A percentile compares a stretch with the other conserved stretches of the same genome.
Conservation (phyloP, 2,113 vertebrate species). For the Solenodon paradoxus region DNA sequence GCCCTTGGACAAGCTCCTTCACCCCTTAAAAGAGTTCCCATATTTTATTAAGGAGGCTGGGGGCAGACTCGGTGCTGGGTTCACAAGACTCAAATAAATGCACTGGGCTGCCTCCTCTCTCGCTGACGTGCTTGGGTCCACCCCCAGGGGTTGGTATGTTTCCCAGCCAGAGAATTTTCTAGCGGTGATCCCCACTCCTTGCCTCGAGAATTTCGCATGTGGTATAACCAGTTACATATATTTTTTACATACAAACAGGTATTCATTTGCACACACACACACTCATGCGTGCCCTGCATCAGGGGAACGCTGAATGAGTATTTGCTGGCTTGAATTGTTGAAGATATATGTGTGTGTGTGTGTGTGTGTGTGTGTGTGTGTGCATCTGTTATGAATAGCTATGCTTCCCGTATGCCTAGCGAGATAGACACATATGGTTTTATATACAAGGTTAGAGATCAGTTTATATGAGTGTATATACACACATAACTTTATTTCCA, state of each 20-base stretch:
- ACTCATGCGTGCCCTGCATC: neutral
- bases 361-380: neutral
- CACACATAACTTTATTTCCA: slow-evolving; percentile 50
- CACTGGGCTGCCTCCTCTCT: neutral
- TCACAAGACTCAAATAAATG: neutral
- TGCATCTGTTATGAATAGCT: slow-evolving; percentile 38
- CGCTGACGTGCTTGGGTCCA: neutral
- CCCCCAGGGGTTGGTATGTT: neutral
- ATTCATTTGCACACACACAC: neutral
- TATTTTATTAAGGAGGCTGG: neutral
- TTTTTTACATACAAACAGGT: neutral
- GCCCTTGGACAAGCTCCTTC: neutral
- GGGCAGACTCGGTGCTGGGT: neutral
- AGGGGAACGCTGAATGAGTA: neutral
- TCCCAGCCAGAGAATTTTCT: neutral
- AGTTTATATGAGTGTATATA: slow-evolving; percentile 30
- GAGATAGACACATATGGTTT: slow-evolving; percentile 63
- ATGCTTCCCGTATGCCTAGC: neutral
- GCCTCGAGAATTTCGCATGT: neutral
- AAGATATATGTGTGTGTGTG: neutral
- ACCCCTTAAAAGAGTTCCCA: neutral
- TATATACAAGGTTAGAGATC: slow-evolving; percentile 53
- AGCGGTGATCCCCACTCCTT: no score
- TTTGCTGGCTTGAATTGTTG: neutral
- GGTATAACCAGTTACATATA: neutral